phyloP scores from a whole-genome alignment of 2,888 invertebrate genomes.

The Timema podura region DNA sequence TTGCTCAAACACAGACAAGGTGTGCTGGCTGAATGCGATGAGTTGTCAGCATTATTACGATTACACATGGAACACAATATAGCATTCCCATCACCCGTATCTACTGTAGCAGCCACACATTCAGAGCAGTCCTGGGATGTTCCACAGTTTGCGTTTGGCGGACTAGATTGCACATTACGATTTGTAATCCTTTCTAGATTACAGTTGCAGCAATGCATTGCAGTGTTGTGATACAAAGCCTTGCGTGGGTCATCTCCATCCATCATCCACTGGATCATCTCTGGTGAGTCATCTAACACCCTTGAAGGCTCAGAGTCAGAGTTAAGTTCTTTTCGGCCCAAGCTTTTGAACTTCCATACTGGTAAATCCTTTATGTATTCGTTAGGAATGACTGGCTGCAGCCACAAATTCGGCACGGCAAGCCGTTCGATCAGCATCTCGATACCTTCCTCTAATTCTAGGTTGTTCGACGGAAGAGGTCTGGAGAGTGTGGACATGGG shows the following conservation, averaged over 20 bases:
- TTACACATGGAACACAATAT: too few relatives aligned
- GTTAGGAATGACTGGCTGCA: slow-evolving; percentile 44
- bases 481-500: slow-evolving; percentile 37
- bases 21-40: background rate
- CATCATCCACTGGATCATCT: slow-evolving; percentile 29
- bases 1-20: too few relatives aligned
- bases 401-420: slow-evolving; percentile 46
- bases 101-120: background rate
- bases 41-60: too few relatives aligned
- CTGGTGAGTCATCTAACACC: slow-evolving; percentile 20
- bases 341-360: slow-evolving; percentile 42
- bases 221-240: background rate
- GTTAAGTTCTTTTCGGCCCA: background rate
- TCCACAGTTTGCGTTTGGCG: slow-evolving; percentile 3
- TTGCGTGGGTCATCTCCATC: slow-evolving; percentile 29
- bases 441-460: slow-evolving; percentile 41
- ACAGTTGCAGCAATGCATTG: slow-evolving; percentile 15
- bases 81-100: too few relatives aligned
- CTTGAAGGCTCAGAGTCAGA: too few relatives aligned
- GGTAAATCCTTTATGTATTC: slow-evolving; percentile 49
- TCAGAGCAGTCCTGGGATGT: background rate
- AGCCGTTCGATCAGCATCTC: slow-evolving; percentile 45
- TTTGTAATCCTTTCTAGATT: slow-evolving; percentile 14
- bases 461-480: slow-evolving; percentile 36
- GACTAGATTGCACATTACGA: slow-evolving; percentile 9